These are phyloP conservation scores for Diorhabda sublineata DNA, from an alignment of 1,140 invertebrate genomes.

Conservation along the genomic window DNA sequence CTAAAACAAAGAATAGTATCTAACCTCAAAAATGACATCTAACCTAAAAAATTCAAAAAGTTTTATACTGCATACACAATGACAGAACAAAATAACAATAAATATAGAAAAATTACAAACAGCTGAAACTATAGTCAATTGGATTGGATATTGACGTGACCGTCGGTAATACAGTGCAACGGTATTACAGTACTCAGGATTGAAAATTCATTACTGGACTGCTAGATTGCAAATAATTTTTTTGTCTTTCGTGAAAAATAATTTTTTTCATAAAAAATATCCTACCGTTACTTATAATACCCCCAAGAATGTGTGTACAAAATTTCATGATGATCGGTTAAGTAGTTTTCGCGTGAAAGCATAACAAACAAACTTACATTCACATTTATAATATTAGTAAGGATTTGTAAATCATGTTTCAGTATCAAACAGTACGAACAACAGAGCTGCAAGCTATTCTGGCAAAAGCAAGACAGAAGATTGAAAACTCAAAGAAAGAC, in stretches of 20 bases:
- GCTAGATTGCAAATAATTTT: not conserved
- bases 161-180: no score
- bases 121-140: no score
- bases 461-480: constrained; percentile 18
- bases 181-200: no score
- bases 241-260: not conserved
- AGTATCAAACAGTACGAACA: constrained; percentile 10
- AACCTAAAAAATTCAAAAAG: no score
- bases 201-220: no score
- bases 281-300: not conserved
- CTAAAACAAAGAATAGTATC: no score
- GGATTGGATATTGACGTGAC: no score
- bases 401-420: constrained; percentile 4
- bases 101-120: no score
- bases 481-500: not conserved
- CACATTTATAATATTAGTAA: not conserved
- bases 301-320: not conserved
- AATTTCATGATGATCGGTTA: not conserved
- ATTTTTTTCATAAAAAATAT: not conserved
- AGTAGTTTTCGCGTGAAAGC: not conserved
- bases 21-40: no score
- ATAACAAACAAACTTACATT: not conserved
- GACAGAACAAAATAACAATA: no score
- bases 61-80: no score
- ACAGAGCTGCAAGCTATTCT: constrained; percentile 11